Base-by-base conservation (phyloP, 2,888 invertebrate species). In the Carpatolechia fugitivella region DNA sequence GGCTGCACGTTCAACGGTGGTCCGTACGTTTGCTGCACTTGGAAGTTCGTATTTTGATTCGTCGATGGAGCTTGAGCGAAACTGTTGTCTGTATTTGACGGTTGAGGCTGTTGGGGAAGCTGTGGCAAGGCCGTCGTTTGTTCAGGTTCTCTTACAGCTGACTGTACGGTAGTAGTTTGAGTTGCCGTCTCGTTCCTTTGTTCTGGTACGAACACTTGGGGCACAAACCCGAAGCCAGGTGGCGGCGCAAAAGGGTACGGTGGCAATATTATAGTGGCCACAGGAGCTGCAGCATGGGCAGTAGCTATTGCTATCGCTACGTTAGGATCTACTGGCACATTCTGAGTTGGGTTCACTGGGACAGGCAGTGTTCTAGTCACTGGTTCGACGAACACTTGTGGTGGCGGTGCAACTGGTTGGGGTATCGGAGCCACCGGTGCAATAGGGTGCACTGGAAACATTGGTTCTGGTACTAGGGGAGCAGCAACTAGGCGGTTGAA, bases 401-500 rank as follows among this genome's bases (percentile, higher is more conserved):
- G 61, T 0, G 68, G 59, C 6, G 72, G 67, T 0, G 70, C 70
- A 1, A 76, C 68, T 1, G 68, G 44, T 8, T 11, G 20, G 31
- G 30, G 29, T 1, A 68, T 58, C 4, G 72, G 69, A 1, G 71
- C 70, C 2, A 76, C 68, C 1, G 69, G 69, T 16, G 68, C 16
- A 1, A 61, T 53, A 11, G 63, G 65, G 40, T 57, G 59, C 2
- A 60, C 59, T 13, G 75, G 71, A 6, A 72, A 44, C 1, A 69
- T 56, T 36, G 71, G 64, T 33, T 69, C 61, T 13, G 54, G 52
- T 60, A 67, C 56, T 14, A 68, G 69, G 2, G 78, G 78, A 33
- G 83, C 81, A 7, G 81, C 78, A 2, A 90, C 77, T 38, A 87
- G 70, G 29, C 81, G 83, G 69, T 94, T 93, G 79, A 92, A 93